Conservation (phyloP, 2,113 vertebrate species). For the Hymenochirus boettgeri region DNA sequence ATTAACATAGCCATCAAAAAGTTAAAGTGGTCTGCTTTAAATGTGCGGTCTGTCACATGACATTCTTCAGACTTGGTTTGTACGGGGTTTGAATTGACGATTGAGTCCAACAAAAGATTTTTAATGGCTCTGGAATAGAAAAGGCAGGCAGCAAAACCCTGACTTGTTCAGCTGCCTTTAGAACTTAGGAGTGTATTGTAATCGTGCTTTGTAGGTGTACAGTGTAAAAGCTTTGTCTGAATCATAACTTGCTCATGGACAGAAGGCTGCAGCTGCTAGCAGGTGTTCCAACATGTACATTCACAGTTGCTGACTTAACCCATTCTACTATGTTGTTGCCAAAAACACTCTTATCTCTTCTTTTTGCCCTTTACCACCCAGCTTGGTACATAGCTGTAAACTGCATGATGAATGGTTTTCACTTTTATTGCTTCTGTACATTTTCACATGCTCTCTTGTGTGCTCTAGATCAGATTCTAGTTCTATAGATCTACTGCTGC, state of each 20-base stretch:
- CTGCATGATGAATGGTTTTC: slow-evolving; percentile 17
- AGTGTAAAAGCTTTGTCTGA: slow-evolving; percentile 19
- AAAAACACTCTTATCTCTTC: slow-evolving; percentile 30
- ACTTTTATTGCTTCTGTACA: slow-evolving; percentile 21
- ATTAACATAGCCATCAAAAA: not conserved
- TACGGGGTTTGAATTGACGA: not conserved
- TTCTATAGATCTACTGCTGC: slow-evolving; percentile 15
- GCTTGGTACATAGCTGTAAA: slow-evolving; percentile 14
- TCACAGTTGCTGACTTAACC: slow-evolving; percentile 10
- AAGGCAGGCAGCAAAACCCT: not conserved
- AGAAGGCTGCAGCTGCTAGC: slow-evolving; percentile 29
- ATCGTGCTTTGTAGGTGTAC: slow-evolving; percentile 27
- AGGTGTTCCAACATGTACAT: slow-evolving; percentile 25
- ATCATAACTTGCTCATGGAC: slow-evolving; percentile 5
- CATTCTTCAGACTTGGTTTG: not conserved
- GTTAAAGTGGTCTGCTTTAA: not conserved
- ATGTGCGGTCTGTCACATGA: not conserved
- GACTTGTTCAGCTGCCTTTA: slow-evolving; percentile 10
- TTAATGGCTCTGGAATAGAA: not conserved
- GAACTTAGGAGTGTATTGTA: not conserved
- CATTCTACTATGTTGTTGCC: slow-evolving; percentile 15
- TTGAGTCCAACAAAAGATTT: slow-evolving; percentile 18
- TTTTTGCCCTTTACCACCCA: slow-evolving; percentile 7
- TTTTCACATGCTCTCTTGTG: slow-evolving; percentile 12
- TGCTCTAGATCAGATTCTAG: slow-evolving; percentile 25